Evolutionary conservation across 2,797 vertebrate genomes (phyloP), one percentile per base, ranked within the genome.

Genomic region (Acanthopagrus latus): DNA sequence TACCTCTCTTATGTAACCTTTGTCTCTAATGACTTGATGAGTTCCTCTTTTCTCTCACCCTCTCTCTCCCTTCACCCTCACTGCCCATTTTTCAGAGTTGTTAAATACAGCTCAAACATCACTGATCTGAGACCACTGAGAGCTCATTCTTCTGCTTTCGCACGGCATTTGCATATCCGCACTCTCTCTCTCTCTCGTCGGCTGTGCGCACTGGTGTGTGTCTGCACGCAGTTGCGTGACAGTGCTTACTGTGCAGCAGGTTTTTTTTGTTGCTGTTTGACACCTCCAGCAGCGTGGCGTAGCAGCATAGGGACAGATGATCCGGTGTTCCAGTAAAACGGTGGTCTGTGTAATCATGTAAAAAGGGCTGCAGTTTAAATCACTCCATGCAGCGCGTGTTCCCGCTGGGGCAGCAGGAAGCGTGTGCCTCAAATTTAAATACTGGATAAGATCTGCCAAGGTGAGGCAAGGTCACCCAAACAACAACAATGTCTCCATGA

Each of bases 121-220:
- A 67, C 54, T 60, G 73, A 86, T 84, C 64, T 55, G 51, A 84
- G 86, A 85, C 85, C 81, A 76, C 68, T 67, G 66, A 29, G 23
- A 60, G 64, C 55, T 69, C 23, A 50, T 83, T 89, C 83, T 81
- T 87, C 82, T 86, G 85, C 81, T 89, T 87, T 85, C 71, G 73
- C 60, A 33, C 52, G 0, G 4, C 41, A 88, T 89, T 89, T 88
- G 83, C 86, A 88, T 88, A 81, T 76, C 62, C 78, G 51, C 76
- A 41, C 80, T 77, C 66, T 67, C 76, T 65, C 52, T 23, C 13
- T 65, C 64, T 64, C 27, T 38, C 44, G 21, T 60, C 71, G 48
- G 44, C 55, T 48, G 48, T 18, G 57, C 77, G 81, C 47, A 57
- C 10, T 0, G 5, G 43, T 59, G 58, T 50, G 64, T 12, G 10